These are phyloP conservation scores for Acrossocheilus fasciatus DNA, from an alignment of 2,797 vertebrate genomes.

Conservation along the genomic window DNA sequence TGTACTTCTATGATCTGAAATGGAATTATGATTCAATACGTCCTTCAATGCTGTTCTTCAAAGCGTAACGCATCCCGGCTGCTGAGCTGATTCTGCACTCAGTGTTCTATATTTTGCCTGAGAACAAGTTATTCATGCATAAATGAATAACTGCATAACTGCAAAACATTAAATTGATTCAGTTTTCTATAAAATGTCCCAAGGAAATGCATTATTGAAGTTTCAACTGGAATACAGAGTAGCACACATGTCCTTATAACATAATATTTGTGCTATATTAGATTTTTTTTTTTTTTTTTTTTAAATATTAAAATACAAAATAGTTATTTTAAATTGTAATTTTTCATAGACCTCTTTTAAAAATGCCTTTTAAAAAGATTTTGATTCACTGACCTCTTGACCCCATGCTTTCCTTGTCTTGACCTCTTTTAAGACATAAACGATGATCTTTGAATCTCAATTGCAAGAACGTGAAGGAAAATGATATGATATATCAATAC, in stretches of 20 bases:
- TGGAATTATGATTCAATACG: neutral
- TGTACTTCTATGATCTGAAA: neutral
- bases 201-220: neutral
- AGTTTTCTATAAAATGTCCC: neutral
- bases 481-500: neutral
- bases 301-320: no score
- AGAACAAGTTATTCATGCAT: conserved; percentile 6
- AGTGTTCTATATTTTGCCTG: conserved; percentile 8
- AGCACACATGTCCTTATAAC: neutral
- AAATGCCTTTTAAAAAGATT: no score
- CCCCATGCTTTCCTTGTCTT: no score
- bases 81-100: neutral
- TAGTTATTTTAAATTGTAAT: no score
- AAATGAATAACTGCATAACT: neutral
- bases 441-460: neutral
- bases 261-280: no score
- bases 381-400: neutral
- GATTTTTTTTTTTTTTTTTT: no score
- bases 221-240: neutral
- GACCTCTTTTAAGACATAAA: neutral
- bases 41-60: neutral
- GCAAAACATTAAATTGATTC: neutral
- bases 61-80: neutral
- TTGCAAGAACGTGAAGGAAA: neutral
- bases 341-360: no score